These are phyloP conservation scores for Neria commutata DNA, from an alignment of 2,888 invertebrate species.

Conservation along the genomic window DNA sequence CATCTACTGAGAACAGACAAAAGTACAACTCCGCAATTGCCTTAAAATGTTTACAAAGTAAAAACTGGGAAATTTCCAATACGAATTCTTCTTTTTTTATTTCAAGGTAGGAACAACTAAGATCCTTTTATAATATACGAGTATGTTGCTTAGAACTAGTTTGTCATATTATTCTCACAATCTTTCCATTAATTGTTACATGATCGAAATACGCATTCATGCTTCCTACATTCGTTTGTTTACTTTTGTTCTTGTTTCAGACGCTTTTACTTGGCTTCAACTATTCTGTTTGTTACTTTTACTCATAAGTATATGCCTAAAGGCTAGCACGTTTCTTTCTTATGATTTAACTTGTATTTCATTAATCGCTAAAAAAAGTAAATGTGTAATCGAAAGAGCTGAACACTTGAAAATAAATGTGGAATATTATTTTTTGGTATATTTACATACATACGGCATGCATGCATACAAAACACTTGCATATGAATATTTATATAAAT, in stretches of 20 bases:
- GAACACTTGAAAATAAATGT: background rate
- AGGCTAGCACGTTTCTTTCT: no score
- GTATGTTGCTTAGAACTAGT: background rate
- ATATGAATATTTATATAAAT: background rate
- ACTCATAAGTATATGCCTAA: no score
- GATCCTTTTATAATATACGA: no score
- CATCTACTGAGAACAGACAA: conserved; percentile 10
- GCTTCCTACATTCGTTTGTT: background rate
- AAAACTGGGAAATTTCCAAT: conserved; percentile 1
- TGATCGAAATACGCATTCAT: background rate
- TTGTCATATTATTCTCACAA: background rate
- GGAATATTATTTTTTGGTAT: background rate
- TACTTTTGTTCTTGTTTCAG: background rate
- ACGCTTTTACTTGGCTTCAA: background rate
- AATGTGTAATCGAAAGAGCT: background rate
- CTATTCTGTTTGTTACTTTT: no score
- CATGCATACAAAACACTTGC: no score
- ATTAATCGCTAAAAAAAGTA: background rate
- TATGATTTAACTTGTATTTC: background rate
- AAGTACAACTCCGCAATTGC: conserved; percentile 32
- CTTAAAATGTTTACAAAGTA: conserved; percentile 29
- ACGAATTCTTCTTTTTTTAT: no score
- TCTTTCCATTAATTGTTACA: background rate
- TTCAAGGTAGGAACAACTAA: no score
- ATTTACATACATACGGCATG: no score